These are phyloP conservation scores for Umimayanthus chanpuru DNA, from an alignment of 92 coral and sea anemone genomes.

Conservation along the genomic window DNA sequence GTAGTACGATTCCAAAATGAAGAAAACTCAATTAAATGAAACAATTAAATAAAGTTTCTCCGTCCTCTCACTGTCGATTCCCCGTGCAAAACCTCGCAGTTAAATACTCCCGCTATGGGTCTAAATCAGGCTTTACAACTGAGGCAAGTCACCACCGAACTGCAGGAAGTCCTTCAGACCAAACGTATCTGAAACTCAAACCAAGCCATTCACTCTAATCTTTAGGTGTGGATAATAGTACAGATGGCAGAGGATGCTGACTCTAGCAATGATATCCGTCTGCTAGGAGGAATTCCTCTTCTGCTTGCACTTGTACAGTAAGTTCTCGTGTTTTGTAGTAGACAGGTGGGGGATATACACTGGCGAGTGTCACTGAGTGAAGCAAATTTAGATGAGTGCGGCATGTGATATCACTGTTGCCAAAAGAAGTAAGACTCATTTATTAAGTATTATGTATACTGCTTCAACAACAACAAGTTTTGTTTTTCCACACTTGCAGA, in stretches of 20 bases:
- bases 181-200: neutral
- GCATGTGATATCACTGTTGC: neutral
- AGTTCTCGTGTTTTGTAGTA: conserved; percentile 37
- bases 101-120: neutral
- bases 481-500: neutral
- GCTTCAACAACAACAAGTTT: no score
- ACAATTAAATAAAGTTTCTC: neutral
- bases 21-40: no score
- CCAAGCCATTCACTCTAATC: neutral
- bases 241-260: conserved; percentile 96
- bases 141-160: neutral
- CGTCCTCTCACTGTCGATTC: neutral
- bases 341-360: neutral
- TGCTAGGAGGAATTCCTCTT: conserved; percentile 97
- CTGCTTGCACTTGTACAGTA: conserved; percentile 90
- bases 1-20: neutral
- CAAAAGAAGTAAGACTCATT: no score
- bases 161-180: neutral
- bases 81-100: neutral
- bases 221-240: conserved; percentile 95
- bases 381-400: neutral
- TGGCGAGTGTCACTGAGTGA: neutral
- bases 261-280: conserved; percentile 93
- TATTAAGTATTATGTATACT: no score
- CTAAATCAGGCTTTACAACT: neutral